Conservation (phyloP, 2,797 vertebrate genomes). For the Coluber constrictor region DNA sequence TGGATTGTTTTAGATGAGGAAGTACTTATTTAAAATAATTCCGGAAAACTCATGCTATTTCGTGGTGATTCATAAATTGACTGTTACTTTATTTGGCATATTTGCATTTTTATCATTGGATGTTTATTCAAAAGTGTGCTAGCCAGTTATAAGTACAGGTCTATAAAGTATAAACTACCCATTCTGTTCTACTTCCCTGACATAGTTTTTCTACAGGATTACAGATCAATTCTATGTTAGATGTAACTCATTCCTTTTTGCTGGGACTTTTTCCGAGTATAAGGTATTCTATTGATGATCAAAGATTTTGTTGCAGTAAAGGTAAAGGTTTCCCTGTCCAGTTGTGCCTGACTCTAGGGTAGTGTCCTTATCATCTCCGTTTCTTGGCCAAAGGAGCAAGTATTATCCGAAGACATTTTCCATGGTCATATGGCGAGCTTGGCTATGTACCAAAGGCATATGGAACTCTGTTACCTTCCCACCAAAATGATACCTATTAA, state of each 20-base stretch:
- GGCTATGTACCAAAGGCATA: neutral
- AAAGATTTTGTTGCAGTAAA: neutral
- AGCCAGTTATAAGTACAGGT: neutral
- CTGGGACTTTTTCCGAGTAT: neutral
- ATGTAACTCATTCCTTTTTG: neutral
- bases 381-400: neutral
- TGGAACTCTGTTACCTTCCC: neutral
- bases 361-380: neutral
- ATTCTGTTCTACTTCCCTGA: neutral
- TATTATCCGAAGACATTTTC: neutral
- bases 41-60: neutral
- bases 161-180: neutral
- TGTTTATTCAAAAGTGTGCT: neutral
- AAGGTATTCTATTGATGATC: neutral
- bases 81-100: neutral
- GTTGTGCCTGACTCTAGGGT: neutral
- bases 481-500: neutral
- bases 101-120: neutral
- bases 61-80: neutral
- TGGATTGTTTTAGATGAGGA: neutral
- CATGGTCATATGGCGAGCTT: neutral
- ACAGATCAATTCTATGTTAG: neutral
- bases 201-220: neutral
- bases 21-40: neutral
- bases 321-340: neutral